Evolutionary conservation across 2,888 invertebrate genomes (phyloP).

Genomic region (Silvanus unidentatus): DNA sequence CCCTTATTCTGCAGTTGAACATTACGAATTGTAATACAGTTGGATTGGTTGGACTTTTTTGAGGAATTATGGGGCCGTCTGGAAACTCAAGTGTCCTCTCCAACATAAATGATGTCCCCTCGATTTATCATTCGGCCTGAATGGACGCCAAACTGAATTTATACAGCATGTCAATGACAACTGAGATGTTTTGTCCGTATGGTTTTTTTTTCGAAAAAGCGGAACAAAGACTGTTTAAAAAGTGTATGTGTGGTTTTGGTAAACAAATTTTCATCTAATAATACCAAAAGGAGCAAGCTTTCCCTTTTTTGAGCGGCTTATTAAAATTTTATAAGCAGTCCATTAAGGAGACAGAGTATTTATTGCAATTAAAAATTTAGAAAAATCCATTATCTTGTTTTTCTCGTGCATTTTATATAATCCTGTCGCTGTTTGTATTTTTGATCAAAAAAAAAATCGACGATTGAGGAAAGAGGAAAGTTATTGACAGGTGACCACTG

Average conservation of each 20-base stretch:
- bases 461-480: neutral
- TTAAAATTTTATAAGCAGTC: too few species aligned
- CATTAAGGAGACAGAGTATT: too few species aligned
- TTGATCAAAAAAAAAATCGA: neutral
- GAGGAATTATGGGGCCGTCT: too few species aligned
- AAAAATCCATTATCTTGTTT: too few species aligned
- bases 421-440: too few species aligned
- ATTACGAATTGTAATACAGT: too few species aligned
- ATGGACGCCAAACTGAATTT: conserved; percentile 34
- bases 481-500: conserved; percentile 29
- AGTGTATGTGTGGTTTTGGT: conserved; percentile 25
- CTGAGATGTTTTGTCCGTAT: conserved; percentile 29
- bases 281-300: neutral
- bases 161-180: conserved; percentile 33
- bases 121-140: conserved; percentile 34
- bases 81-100: conserved; percentile 18
- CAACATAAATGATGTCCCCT: conserved; percentile 30
- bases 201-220: neutral
- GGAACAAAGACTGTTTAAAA: conserved; percentile 28
- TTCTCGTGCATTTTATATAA: neutral
- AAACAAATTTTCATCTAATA: conserved; percentile 14
- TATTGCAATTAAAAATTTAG: too few species aligned
- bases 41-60: too few species aligned
- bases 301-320: neutral
- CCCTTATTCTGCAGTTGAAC: too few species aligned